phyloP scores from a whole-genome alignment of 2,797 vertebrate species.

The Tarsius wallacei region DNA sequence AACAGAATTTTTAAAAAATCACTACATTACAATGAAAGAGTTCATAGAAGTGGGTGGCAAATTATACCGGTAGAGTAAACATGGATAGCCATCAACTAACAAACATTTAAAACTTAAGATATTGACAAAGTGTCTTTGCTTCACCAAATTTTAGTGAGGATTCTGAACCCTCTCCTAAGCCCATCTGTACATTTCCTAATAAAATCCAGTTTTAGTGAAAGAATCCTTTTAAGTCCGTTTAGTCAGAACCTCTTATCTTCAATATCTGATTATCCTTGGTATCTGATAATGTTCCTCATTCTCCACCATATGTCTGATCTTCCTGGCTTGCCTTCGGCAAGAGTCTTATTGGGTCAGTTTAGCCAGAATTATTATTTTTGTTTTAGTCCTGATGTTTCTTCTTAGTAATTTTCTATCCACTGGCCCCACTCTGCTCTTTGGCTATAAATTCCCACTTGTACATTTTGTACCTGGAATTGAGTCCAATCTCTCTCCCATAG shows the following conservation, averaged over 20 bases:
- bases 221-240: not conserved
- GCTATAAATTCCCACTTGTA: not conserved
- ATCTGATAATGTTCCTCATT: not conserved
- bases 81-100: not conserved
- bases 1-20: constrained; percentile 20
- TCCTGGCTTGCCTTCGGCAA: not conserved
- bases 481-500: not conserved
- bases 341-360: not conserved
- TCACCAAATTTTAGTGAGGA: not conserved
- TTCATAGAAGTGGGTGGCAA: not conserved
- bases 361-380: not conserved
- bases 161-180: not conserved
- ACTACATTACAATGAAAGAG: not conserved
- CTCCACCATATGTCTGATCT: not conserved
- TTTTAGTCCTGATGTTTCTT: not conserved
- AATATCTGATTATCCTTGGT: not conserved
- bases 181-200: not conserved
- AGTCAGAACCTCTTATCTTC: not conserved
- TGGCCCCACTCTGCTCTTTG: not conserved
- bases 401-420: not conserved
- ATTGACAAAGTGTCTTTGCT: not conserved
- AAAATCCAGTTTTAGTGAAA: not conserved
- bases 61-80: not conserved
- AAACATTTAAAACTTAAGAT: not conserved
- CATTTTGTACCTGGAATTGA: not conserved